These are phyloP conservation scores for Tinamus major DNA, from an alignment of 2,797 vertebrate genomes.

Conservation along the genomic window DNA sequence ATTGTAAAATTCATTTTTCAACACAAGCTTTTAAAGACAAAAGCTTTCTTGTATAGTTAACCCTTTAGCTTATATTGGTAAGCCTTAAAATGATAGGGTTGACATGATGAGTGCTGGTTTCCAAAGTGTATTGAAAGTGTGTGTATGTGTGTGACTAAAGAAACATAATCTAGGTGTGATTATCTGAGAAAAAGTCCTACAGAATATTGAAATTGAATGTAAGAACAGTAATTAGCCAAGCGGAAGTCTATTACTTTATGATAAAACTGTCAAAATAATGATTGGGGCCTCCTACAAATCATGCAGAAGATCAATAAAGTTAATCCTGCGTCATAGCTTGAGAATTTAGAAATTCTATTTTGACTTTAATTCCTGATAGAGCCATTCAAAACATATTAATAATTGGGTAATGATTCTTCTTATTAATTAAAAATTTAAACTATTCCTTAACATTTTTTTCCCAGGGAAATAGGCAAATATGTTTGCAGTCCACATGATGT, in stretches of 20 bases:
- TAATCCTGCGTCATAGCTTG: slow-evolving; percentile 71
- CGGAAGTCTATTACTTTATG: slow-evolving; percentile 78
- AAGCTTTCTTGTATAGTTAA: slow-evolving; percentile 63
- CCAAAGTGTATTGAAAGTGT: slow-evolving; percentile 65
- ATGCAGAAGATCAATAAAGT: slow-evolving; percentile 75
- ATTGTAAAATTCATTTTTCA: slow-evolving; percentile 45
- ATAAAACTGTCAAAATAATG: slow-evolving; percentile 82
- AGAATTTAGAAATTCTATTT: slow-evolving; percentile 78
- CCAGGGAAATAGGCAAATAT: background rate
- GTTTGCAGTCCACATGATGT: background rate
- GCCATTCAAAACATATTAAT: slow-evolving; percentile 62
- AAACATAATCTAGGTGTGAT: slow-evolving; percentile 55
- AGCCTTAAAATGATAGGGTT: slow-evolving; percentile 20
- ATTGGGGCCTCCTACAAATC: slow-evolving; percentile 73
- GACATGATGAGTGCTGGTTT: slow-evolving; percentile 56
- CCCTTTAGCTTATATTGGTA: background rate
- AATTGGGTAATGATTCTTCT: slow-evolving; percentile 48
- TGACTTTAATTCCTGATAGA: slow-evolving; percentile 61
- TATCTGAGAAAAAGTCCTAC: slow-evolving; percentile 63
- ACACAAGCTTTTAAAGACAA: slow-evolving; percentile 21
- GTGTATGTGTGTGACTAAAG: slow-evolving; percentile 41
- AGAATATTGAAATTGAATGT: slow-evolving; percentile 72
- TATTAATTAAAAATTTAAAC: slow-evolving; percentile 46
- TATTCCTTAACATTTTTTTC: slow-evolving; percentile 21
- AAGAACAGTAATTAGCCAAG: slow-evolving; percentile 76